A percentile compares a stretch with the other conserved stretches of the same genome.
phyloP scores from a whole-genome alignment of 2,888 invertebrate species.

The Eupeodes latifasciatus region DNA sequence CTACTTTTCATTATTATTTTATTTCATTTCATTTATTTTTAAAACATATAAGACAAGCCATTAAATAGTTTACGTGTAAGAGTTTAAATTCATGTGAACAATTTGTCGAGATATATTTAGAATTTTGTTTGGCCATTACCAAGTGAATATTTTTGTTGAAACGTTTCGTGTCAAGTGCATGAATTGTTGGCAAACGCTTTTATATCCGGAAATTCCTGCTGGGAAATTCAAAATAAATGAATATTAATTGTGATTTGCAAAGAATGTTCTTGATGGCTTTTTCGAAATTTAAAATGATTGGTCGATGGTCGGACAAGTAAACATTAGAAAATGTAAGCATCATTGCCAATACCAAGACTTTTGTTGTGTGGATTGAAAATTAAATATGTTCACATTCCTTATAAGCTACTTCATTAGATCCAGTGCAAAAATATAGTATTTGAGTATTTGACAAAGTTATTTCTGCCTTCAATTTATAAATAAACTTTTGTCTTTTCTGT shows the following conservation, averaged over 20 bases:
- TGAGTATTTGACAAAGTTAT: too few species aligned
- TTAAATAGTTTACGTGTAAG: slow-evolving; percentile 71
- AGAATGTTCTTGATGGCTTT: slow-evolving; percentile 1
- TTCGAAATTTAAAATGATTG: background rate
- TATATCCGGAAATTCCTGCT: slow-evolving; percentile 62
- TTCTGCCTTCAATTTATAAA: too few species aligned
- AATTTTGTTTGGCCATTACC: slow-evolving; percentile 41
- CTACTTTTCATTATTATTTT: slow-evolving; percentile 43
- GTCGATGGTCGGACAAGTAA: too few species aligned
- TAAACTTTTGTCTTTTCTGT: too few species aligned
- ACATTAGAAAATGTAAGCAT: too few species aligned
- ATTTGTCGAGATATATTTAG: slow-evolving; percentile 69
- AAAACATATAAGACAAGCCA: slow-evolving; percentile 65
- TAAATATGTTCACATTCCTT: too few species aligned
- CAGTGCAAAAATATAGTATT: too few species aligned
- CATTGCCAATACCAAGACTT: too few species aligned
- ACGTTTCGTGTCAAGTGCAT: slow-evolving; percentile 65
- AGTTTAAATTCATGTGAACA: slow-evolving; percentile 56
- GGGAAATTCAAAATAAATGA: slow-evolving; percentile 17
- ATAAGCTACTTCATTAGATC: too few species aligned
- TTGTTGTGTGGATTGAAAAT: too few species aligned
- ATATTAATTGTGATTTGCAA: slow-evolving; percentile 39
- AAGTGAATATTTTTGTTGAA: slow-evolving; percentile 47
- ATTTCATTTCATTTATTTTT: background rate
- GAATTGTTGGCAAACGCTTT: slow-evolving; percentile 64